Percentiles rank a stretch among this genome's conserved stretches.
Evolutionary conservation across 2,888 invertebrate species (phyloP).

Genomic region (Scrobipalpa atriplicella): DNA sequence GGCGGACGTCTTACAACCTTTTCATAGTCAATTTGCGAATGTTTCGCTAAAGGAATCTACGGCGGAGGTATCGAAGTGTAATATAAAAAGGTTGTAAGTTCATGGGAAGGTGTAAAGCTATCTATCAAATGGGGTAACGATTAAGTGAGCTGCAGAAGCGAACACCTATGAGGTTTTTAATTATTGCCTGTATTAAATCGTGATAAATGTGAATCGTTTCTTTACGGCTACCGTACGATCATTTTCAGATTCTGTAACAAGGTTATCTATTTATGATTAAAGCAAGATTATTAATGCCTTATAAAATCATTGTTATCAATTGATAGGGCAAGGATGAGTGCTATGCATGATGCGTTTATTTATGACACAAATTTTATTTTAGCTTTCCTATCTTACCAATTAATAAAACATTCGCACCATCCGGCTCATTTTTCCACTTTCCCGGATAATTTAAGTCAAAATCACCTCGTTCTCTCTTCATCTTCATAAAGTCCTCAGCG

Average conservation of each 20-base stretch:
- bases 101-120: conserved; percentile 53
- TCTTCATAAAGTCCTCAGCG: conserved; percentile 21
- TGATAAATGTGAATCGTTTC: conserved; percentile 59
- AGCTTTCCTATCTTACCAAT: too few species aligned
- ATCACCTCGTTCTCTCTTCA: conserved; percentile 8
- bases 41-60: conserved; percentile 25
- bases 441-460: conserved; percentile 12
- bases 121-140: conserved; percentile 75
- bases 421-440: background rate
- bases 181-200: conserved; percentile 69
- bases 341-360: too few species aligned
- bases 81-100: conserved; percentile 58
- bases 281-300: too few species aligned
- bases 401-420: too few species aligned
- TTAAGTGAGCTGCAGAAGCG: conserved; percentile 68
- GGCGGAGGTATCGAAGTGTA: conserved; percentile 31
- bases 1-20: conserved; percentile 64
- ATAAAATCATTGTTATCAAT: too few species aligned
- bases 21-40: conserved; percentile 41
- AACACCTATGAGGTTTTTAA: conserved; percentile 74
- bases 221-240: too few species aligned
- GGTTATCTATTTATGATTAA: too few species aligned
- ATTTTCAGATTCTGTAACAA: too few species aligned
- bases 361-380: too few species aligned
- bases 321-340: too few species aligned